Conservation (phyloP, 1,140 invertebrate genomes). For the Steinernema khuongi region DNA sequence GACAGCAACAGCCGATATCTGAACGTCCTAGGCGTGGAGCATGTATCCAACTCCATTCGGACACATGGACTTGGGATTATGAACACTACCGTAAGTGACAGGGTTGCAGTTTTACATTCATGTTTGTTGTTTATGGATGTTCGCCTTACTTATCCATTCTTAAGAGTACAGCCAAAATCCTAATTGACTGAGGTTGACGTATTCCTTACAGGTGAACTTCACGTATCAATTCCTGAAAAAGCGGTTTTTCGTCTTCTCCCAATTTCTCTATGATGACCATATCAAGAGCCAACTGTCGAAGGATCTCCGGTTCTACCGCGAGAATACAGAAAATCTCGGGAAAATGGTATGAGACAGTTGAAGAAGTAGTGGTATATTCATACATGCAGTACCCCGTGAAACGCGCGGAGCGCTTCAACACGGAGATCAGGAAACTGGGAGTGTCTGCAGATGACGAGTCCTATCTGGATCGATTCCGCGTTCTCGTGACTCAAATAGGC, state of each 20-base stretch:
- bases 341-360: constrained; percentile 36
- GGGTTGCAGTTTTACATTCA: constrained; percentile 42
- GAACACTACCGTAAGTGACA: constrained; percentile 74
- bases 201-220: constrained; percentile 74
- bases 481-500: constrained; percentile 75
- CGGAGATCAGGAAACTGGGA: constrained; percentile 81
- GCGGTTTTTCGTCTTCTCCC: constrained; percentile 89
- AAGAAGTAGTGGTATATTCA: neutral
- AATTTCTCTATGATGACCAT: constrained; percentile 95
- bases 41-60: constrained; percentile 92
- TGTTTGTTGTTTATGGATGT: too few species aligned
- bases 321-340: constrained; percentile 64
- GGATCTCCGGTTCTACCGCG: constrained; percentile 73
- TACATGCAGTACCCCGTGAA: constrained; percentile 70
- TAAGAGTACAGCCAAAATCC: too few species aligned
- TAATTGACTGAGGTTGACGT: too few species aligned
- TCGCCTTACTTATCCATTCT: too few species aligned
- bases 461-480: constrained; percentile 86
- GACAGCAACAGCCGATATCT: constrained; percentile 86
- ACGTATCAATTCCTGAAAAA: constrained; percentile 91
- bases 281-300: constrained; percentile 87
- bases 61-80: constrained; percentile 96
- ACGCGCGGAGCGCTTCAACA: constrained; percentile 87
- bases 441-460: constrained; percentile 71
- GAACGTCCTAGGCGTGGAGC: constrained; percentile 88